phyloP scores from a whole-genome alignment of 37 sponge, comb jelly and placozoan species.

The Mnemiopsis leidyi region DNA sequence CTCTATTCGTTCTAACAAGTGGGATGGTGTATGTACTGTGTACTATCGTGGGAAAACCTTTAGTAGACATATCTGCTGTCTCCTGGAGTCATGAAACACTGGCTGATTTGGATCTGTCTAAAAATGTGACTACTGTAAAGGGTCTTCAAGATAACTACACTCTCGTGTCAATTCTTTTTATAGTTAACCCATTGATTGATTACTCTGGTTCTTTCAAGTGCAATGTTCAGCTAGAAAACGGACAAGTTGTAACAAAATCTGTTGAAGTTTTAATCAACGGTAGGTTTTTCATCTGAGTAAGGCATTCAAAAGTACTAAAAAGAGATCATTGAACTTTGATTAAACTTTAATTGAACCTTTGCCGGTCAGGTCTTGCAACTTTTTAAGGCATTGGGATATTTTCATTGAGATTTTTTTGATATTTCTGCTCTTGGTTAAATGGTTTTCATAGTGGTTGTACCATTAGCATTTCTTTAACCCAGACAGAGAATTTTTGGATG shows the following conservation, averaged over 20 bases:
- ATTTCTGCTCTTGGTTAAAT: not conserved
- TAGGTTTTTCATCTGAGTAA: not conserved
- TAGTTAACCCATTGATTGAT: not conserved
- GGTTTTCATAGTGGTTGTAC: not conserved
- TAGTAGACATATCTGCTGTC: not conserved
- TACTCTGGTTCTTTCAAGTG: conserved; percentile 9
- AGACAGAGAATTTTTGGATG: not conserved
- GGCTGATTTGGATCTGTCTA: not conserved
- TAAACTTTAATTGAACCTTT: no score
- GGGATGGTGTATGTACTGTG: not conserved
- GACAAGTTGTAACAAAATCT: not conserved
- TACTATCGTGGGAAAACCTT: not conserved
- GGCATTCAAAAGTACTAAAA: no score
- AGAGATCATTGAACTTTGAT: no score
- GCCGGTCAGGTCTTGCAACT: not conserved
- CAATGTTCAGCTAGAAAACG: not conserved
- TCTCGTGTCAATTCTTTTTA: not conserved
- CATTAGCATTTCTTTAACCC: not conserved
- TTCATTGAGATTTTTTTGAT: not conserved
- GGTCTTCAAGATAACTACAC: not conserved
- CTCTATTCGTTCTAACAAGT: not conserved
- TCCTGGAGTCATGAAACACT: not conserved
- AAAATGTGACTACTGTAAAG: not conserved
- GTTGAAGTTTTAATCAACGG: not conserved
- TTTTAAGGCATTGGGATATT: not conserved